Conservation (phyloP, 2,797 vertebrate genomes). For the Periophthalmus magnuspinnatus region DNA sequence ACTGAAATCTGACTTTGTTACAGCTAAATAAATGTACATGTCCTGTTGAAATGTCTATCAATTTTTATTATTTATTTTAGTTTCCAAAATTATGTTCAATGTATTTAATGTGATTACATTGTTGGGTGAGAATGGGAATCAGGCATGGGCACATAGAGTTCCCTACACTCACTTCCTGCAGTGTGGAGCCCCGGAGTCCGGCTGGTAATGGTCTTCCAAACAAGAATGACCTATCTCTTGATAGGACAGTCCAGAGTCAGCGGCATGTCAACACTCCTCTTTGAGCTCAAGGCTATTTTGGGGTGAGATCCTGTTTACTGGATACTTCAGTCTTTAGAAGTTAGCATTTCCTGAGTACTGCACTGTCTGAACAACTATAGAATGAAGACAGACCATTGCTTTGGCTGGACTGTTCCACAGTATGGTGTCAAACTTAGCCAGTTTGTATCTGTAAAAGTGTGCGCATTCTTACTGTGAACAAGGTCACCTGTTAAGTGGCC, state of each 20-base stretch:
- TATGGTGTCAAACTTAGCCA: too few relatives aligned
- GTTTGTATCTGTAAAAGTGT: too few relatives aligned
- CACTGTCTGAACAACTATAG: background rate
- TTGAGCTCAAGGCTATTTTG: slow-evolving; percentile 48
- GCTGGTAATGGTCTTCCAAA: slow-evolving; percentile 55
- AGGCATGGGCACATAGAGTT: slow-evolving; percentile 4
- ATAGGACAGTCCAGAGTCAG: slow-evolving; percentile 36
- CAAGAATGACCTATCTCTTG: slow-evolving; percentile 37
- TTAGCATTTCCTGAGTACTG: slow-evolving; percentile 62
- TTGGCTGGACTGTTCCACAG: too few relatives aligned
- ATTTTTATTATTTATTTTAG: too few relatives aligned
- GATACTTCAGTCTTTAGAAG: slow-evolving; percentile 47
- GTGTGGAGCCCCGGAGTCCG: slow-evolving; percentile 30
- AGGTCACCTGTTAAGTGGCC: too few relatives aligned
- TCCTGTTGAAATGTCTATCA: too few relatives aligned
- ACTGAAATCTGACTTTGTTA: too few relatives aligned
- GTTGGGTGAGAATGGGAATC: background rate
- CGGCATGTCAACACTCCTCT: slow-evolving; percentile 36
- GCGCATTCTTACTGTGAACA: too few relatives aligned
- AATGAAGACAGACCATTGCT: background rate
- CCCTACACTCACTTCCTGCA: slow-evolving; percentile 57
- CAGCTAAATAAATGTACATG: too few relatives aligned
- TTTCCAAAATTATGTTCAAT: too few relatives aligned
- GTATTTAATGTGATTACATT: background rate
- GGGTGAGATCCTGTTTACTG: slow-evolving; percentile 67